Percentiles rank a stretch among this genome's conserved stretches.
Conservation (phyloP, 2,797 vertebrate genomes). For the Scarus forsteni region DNA sequence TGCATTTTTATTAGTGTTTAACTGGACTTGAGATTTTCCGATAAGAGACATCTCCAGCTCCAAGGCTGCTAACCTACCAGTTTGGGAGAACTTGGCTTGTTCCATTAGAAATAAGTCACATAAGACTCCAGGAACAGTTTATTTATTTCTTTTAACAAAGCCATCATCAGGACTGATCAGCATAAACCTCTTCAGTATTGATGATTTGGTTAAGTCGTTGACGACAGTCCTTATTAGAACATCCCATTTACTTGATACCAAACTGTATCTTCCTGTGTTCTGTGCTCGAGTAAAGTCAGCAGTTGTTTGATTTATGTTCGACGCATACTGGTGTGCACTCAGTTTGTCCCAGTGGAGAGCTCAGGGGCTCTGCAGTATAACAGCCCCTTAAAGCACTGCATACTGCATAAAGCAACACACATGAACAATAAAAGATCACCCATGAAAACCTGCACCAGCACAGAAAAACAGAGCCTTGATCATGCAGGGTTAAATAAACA, state of each 20-base stretch:
- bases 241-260: neutral
- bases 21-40: too few relatives aligned
- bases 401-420: constrained; percentile 1
- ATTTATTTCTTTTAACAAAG: neutral
- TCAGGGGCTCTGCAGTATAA: constrained; percentile 2
- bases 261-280: neutral
- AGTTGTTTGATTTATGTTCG: neutral
- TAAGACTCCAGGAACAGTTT: too few relatives aligned
- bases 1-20: too few relatives aligned
- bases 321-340: neutral
- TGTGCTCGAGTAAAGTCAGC: neutral
- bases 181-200: neutral
- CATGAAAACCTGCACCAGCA: neutral
- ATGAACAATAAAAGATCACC: neutral
- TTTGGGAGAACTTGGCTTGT: too few relatives aligned
- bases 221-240: neutral
- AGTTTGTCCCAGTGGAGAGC: neutral
- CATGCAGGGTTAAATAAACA: neutral
- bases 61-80: too few relatives aligned
- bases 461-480: neutral
- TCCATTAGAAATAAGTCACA: too few relatives aligned
- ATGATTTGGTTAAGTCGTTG: neutral
- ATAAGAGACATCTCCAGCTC: too few relatives aligned
- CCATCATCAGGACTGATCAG: neutral
- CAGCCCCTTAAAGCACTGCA: neutral